Evolutionary conservation across 1,140 invertebrate species (phyloP).

Genomic region (Pseudomyrmex concolor): DNA sequence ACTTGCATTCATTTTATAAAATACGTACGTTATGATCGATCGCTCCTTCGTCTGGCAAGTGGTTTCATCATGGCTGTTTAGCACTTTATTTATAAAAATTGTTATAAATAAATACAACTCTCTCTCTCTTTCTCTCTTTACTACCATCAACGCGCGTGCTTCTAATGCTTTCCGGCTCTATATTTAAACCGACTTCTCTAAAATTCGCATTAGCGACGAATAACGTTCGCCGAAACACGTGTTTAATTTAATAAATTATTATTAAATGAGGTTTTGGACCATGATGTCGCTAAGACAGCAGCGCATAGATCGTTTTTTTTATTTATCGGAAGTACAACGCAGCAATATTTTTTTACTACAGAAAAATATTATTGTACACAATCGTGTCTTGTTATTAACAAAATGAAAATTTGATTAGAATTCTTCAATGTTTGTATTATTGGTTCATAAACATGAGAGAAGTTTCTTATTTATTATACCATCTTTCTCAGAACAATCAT

Average conservation of each 20-base stretch:
- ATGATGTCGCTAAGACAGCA: slow-evolving; percentile 12
- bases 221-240: slow-evolving; percentile 64
- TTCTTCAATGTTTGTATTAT: not conserved
- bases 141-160: not conserved
- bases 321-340: not conserved
- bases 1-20: slow-evolving; percentile 5
- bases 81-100: slow-evolving; percentile 68
- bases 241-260: slow-evolving; percentile 51
- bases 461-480: not conserved
- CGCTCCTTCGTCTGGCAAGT: slow-evolving; percentile 20
- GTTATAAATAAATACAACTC: slow-evolving; percentile 66
- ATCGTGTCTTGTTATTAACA: no score
- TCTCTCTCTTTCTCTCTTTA: slow-evolving; percentile 1
- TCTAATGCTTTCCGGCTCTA: slow-evolving; percentile 31
- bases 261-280: slow-evolving; percentile 20
- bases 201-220: slow-evolving; percentile 51
- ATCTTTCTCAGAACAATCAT: slow-evolving; percentile 15
- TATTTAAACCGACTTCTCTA: slow-evolving; percentile 43
- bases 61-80: slow-evolving; percentile 63
- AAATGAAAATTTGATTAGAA: no score
- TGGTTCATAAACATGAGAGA: not conserved
- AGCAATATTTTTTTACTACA: no score
- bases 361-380: no score
- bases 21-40: slow-evolving; percentile 35
- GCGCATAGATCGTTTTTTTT: not conserved